Conservation (phyloP, 2,888 invertebrate genomes). For the Eupithecia abbreviata region DNA sequence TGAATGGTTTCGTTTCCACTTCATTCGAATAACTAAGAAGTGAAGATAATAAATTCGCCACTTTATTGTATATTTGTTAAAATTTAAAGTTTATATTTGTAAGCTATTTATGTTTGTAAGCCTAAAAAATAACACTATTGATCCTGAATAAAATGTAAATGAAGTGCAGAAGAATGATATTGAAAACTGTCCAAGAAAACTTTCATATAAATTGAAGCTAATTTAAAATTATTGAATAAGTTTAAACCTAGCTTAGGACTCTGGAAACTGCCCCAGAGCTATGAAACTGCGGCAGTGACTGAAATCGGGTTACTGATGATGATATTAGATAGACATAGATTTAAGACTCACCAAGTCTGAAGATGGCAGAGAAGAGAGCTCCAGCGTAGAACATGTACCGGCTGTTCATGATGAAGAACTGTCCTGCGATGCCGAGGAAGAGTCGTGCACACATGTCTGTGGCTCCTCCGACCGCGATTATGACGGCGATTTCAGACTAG, state of each 20-base stretch:
- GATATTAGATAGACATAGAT: not conserved
- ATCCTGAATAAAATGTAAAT: not conserved
- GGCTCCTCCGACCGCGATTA: constrained; percentile 85
- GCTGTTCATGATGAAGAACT: constrained; percentile 82
- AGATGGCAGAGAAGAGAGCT: constrained; percentile 81
- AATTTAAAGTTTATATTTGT: not conserved
- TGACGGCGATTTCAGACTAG: constrained; percentile 82
- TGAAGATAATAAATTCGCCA: not conserved
- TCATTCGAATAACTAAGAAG: not conserved
- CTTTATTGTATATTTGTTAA: not conserved
- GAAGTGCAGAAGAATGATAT: not conserved
- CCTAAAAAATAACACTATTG: not conserved
- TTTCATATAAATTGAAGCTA: not conserved
- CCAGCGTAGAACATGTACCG: constrained; percentile 84
- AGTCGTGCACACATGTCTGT: constrained; percentile 85
- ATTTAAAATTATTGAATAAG: not conserved
- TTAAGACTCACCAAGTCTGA: constrained; percentile 81
- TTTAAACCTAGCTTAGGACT: not conserved
- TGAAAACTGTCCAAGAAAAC: not conserved
- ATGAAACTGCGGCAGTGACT: not conserved
- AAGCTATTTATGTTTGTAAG: not conserved
- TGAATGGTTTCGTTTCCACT: not conserved
- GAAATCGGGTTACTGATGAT: not conserved
- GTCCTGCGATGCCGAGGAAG: constrained; percentile 82
- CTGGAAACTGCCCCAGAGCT: not conserved